Conservation (phyloP, 2,113 vertebrate species). For the Heterocephalus glaber region DNA sequence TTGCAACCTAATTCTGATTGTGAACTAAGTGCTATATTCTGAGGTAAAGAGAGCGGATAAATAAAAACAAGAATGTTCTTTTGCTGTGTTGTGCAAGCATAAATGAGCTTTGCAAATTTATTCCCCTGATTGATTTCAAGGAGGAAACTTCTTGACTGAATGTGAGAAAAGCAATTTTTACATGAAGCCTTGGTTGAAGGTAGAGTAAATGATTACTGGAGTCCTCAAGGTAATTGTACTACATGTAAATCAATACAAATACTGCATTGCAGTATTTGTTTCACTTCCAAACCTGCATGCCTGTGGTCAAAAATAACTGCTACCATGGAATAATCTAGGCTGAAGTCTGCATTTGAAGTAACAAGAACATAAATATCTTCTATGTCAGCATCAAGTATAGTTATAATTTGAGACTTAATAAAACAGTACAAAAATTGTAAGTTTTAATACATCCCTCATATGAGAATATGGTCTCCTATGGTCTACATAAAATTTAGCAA, state of each 20-base stretch:
- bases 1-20: conserved; percentile 14
- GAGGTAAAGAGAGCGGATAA: background rate
- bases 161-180: conserved; percentile 43
- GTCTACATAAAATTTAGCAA: background rate
- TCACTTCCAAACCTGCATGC: background rate
- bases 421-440: background rate
- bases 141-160: background rate
- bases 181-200: background rate
- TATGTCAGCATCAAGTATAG: background rate
- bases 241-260: conserved; percentile 42
- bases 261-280: background rate
- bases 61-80: background rate
- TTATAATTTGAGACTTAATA: conserved; percentile 15
- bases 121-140: conserved; percentile 54
- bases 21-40: background rate
- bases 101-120: conserved; percentile 36
- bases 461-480: background rate
- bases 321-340: background rate
- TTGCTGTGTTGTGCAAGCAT: background rate
- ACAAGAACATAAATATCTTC: background rate
- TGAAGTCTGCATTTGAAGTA: conserved; percentile 29
- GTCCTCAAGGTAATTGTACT: conserved; percentile 37
- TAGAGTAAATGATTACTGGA: conserved; percentile 33
- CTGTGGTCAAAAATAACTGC: background rate
- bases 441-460: background rate